A percentile compares a stretch with the other conserved stretches of the same genome.
phyloP scores from a whole-genome alignment of 1,140 invertebrate species.

The Bombus balteatus region DNA sequence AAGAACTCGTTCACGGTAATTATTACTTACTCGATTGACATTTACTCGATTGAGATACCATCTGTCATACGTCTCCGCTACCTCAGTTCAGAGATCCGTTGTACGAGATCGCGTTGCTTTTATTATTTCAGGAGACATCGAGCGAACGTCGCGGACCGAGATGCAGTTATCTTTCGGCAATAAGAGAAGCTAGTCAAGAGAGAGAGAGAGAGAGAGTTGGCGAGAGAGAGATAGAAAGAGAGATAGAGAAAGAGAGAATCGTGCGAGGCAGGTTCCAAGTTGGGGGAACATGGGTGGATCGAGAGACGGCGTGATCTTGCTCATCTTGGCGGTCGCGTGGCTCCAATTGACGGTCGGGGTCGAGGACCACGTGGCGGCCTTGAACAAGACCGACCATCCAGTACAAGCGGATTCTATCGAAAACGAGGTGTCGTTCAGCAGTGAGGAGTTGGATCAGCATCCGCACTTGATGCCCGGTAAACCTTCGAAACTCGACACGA shows the following conservation, averaged over 20 bases:
- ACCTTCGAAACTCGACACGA: constrained; percentile 77
- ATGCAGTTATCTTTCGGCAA: constrained; percentile 52
- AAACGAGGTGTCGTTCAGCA: constrained; percentile 47
- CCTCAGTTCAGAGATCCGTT: constrained; percentile 9
- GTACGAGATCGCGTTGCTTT: constrained; percentile 6
- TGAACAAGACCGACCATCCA: constrained; percentile 61
- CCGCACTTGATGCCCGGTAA: constrained; percentile 70
- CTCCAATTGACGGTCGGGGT: constrained; percentile 59
- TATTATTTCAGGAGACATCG: constrained; percentile 46
- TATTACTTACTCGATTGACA: background rate
- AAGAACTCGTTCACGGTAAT: background rate
- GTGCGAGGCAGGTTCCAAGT: background rate
- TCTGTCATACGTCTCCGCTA: background rate
- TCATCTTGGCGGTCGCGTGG: constrained; percentile 65
- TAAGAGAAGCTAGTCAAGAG: constrained; percentile 59
- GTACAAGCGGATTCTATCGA: background rate
- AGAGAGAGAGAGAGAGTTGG: background rate
- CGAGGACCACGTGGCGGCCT: constrained; percentile 65
- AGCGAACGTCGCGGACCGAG: constrained; percentile 38
- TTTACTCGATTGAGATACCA: background rate
- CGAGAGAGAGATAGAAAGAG: constrained; percentile 24
- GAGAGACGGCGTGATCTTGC: constrained; percentile 58
- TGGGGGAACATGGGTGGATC: constrained; percentile 65
- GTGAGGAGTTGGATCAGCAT: constrained; percentile 48
- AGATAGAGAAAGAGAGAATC: constrained; percentile 11